These are phyloP conservation scores for Pterobdella sp. DNA, from an alignment of 2,888 invertebrate genomes.

Conservation along the genomic window DNA sequence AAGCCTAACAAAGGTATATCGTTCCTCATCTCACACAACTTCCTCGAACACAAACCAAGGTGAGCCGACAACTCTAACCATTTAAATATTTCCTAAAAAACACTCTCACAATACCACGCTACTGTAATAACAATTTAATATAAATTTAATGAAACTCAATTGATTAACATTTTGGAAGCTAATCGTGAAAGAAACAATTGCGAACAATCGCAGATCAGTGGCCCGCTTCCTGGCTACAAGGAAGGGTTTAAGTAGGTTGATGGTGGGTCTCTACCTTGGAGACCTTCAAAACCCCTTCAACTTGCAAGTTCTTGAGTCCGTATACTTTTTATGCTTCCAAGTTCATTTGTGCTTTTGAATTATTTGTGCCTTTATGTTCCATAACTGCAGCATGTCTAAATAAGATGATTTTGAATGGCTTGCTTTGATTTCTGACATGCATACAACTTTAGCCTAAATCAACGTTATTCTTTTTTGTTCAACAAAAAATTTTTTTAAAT, in stretches of 20 bases:
- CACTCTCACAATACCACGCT: too few species aligned
- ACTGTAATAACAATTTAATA: too few species aligned
- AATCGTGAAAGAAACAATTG: too few species aligned
- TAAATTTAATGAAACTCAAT: too few species aligned
- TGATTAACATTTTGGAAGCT: too few species aligned
- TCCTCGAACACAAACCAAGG: constrained; percentile 85
- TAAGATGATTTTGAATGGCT: not conserved
- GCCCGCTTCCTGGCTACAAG: constrained; percentile 87
- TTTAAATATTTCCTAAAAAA: too few species aligned
- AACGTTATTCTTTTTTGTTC: not conserved
- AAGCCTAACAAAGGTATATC: constrained; percentile 92
- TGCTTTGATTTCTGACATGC: not conserved
- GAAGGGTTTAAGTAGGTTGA: constrained; percentile 93
- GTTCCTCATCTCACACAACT: constrained; percentile 83
- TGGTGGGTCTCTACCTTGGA: constrained; percentile 97
- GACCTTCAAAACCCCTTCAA: constrained; percentile 90
- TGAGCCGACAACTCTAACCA: too few species aligned
- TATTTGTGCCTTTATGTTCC: not conserved
- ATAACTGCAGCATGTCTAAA: not conserved
- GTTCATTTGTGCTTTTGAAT: not conserved
- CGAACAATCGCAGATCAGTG: constrained; percentile 57
- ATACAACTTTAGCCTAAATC: not conserved
- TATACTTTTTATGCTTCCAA: too few species aligned
- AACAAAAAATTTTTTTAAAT: not conserved
- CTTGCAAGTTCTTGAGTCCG: constrained; percentile 66